Evolutionary conservation across 2,888 invertebrate genomes (phyloP), one percentile per base, ranked within the genome.

Genomic region (Apomyelois bistriatella): DNA sequence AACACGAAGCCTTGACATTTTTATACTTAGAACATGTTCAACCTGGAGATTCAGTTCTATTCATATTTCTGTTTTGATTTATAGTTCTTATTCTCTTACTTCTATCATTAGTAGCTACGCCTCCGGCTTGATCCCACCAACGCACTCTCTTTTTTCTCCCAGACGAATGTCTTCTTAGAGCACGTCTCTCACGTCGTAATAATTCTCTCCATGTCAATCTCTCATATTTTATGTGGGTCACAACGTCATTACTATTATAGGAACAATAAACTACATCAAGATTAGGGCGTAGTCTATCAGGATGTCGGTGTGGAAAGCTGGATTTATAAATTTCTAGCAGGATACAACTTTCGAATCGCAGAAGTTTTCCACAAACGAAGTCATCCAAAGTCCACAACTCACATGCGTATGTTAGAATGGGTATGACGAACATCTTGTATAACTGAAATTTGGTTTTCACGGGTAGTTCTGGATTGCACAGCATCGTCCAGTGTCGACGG

Each of bases 321-420:
- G 81, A 77, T 62, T 76, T 81, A 56, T 72, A 79, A 42, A 82
- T 79, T 65, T 75, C 66, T 16, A 68, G 42, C n/a, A 82, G 60
- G 47, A 77, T 62, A 0, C 64, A 57, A 37, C 52, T 56, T 65
- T 82, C 82, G 48, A 76, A 82, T 6, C 65, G 65, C 12, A 69
- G 52, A 1, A 82, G 64, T 58, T 66, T 74, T 52, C 52, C 66
- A 9, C 60, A 58, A 15, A 57, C 64, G 4, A 37, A 42, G 3
- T 59, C 48, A 48, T 72, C 59, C 10, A 81, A 61, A 0, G 55
- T 60, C 82, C 82, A 82, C n/a, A 79, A 55, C 63, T 82, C 82
- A 56, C 82, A 82, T 3, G 79, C 80, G 48, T 81, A 81, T 3
- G 79, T 75, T 3, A 82, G 71, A 17, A 82, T 81, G 3, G 82